These are phyloP conservation scores for Myanophis thanlyinensis DNA, from an alignment of 2,113 vertebrate species.

Conservation along the genomic window DNA sequence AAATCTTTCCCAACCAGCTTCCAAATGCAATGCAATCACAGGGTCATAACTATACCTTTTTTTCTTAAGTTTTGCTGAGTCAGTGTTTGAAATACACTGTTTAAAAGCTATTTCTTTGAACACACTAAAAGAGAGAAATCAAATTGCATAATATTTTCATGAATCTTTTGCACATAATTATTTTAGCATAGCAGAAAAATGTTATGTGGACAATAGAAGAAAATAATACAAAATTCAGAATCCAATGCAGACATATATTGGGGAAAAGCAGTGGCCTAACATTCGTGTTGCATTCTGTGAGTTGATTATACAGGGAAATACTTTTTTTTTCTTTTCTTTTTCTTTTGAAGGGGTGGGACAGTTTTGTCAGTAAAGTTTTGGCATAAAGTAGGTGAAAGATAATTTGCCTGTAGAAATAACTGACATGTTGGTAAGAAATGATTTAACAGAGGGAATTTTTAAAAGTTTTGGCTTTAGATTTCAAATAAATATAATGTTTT, in stretches of 20 bases:
- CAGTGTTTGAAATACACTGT: slow-evolving; percentile 71
- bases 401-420: slow-evolving; percentile 66
- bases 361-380: slow-evolving; percentile 61
- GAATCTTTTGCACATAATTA: slow-evolving; percentile 72
- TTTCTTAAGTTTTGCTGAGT: slow-evolving; percentile 67
- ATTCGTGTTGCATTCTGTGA: slow-evolving; percentile 70
- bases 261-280: slow-evolving; percentile 58
- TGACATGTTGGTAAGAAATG: slow-evolving; percentile 71
- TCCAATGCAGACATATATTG: slow-evolving; percentile 62
- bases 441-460: slow-evolving; percentile 65
- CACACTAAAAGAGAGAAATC: slow-evolving; percentile 61
- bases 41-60: slow-evolving; percentile 66
- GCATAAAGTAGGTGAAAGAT: slow-evolving; percentile 67
- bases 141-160: slow-evolving; percentile 69
- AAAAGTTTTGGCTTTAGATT: slow-evolving; percentile 74
- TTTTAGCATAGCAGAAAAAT: slow-evolving; percentile 74
- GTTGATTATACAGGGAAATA: slow-evolving; percentile 64
- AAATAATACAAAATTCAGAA: slow-evolving; percentile 63
- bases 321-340: slow-evolving; percentile 44
- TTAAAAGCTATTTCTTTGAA: slow-evolving; percentile 67
- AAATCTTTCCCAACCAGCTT: slow-evolving; percentile 54
- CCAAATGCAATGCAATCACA: slow-evolving; percentile 76
- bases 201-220: slow-evolving; percentile 62
- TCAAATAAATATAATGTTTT: slow-evolving; percentile 74
- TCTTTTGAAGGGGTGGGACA: slow-evolving; percentile 51